A percentile compares a stretch with the other conserved stretches of the same genome.
These are phyloP conservation scores for Nasonia vitripennis DNA, from an alignment of 1,140 invertebrate species.

Conservation along the genomic window DNA sequence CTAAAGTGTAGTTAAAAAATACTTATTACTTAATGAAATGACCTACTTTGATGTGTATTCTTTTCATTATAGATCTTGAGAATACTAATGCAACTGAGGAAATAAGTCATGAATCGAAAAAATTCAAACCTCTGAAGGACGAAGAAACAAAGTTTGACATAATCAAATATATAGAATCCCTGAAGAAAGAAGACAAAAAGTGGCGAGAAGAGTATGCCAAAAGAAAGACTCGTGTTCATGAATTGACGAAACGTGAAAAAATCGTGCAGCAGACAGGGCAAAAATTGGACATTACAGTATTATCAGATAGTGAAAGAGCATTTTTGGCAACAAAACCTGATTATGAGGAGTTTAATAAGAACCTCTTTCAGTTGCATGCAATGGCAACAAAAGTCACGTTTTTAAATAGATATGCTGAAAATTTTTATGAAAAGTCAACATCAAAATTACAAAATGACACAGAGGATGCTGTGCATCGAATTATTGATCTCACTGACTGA, in stretches of 20 bases:
- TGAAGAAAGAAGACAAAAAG: conserved; percentile 60
- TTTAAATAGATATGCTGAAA: conserved; percentile 51
- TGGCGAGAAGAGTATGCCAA: conserved; percentile 60
- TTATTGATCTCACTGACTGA: conserved; percentile 55
- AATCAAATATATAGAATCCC: conserved; percentile 57
- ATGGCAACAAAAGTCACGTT: conserved; percentile 51
- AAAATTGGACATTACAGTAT: conserved; percentile 55
- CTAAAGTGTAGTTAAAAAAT: background rate
- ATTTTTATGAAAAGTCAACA: conserved; percentile 55
- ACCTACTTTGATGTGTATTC: background rate
- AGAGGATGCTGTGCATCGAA: conserved; percentile 38
- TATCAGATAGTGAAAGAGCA: conserved; percentile 59
- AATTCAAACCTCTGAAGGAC: conserved; percentile 26
- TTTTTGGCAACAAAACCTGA: conserved; percentile 61
- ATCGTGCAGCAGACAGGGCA: conserved; percentile 46
- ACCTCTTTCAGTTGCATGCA: conserved; percentile 56
- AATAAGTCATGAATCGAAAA: conserved; percentile 17
- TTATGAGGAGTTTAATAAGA: conserved; percentile 61
- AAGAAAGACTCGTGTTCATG: conserved; percentile 55
- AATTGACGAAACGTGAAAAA: conserved; percentile 55
- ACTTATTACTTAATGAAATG: background rate
- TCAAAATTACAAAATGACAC: conserved; percentile 55
- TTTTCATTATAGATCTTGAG: conserved; percentile 26
- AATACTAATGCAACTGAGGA: conserved; percentile 11
- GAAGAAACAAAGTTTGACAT: conserved; percentile 57